Conservation (phyloP, 2,113 vertebrate species). For the Hylia prasina region DNA sequence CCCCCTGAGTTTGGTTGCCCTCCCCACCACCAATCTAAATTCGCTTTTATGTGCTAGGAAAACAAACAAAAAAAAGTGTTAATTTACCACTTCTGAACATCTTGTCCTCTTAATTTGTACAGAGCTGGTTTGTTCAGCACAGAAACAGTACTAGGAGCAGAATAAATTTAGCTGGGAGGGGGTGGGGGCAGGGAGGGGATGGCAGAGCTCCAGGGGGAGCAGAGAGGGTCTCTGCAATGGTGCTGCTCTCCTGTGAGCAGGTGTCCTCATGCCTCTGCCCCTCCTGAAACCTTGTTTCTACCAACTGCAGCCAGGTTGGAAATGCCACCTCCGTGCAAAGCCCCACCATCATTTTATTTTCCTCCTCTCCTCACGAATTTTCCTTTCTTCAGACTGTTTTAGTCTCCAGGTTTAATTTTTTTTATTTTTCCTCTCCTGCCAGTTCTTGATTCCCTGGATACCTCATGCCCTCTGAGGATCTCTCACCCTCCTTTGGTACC, state of each 20-base stretch:
- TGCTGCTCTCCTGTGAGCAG: not conserved
- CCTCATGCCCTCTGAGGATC: not conserved
- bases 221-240: not conserved
- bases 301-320: not conserved
- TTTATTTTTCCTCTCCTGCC: not conserved
- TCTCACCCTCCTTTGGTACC: not conserved
- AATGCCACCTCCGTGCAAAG: not conserved
- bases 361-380: not conserved
- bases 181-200: not conserved
- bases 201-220: not conserved
- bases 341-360: not conserved
- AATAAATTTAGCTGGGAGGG: slow-evolving; percentile 32
- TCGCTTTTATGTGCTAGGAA: slow-evolving; percentile 38
- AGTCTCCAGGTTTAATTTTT: not conserved
- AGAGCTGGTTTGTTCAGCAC: slow-evolving; percentile 1
- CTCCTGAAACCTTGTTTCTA: not conserved
- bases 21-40: slow-evolving; percentile 22
- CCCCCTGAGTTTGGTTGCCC: not conserved
- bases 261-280: not conserved
- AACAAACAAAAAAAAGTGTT: slow-evolving; percentile 34
- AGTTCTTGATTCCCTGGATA: not conserved
- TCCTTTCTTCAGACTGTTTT: not conserved
- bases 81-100: slow-evolving; percentile 62
- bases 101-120: slow-evolving; percentile 54
- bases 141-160: not conserved